A percentile compares a stretch with the other conserved stretches of the same genome.
phyloP scores from a whole-genome alignment of 1,140 invertebrate genomes.

The Drosophila hydei region DNA sequence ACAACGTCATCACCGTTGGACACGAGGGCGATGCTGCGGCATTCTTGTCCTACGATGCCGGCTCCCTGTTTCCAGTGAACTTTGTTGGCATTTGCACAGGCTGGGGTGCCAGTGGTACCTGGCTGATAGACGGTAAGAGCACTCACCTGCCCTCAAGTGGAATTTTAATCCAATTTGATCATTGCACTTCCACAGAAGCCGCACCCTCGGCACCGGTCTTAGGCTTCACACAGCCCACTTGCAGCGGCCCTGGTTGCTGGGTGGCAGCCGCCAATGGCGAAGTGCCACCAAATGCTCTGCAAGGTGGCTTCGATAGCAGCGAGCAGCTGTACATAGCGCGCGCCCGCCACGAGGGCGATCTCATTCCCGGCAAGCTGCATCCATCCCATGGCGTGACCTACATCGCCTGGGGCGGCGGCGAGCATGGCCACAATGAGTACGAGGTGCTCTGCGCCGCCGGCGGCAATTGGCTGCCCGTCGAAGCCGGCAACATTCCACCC shows the following conservation, averaged over 20 bases:
- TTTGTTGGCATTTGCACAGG: constrained; percentile 93
- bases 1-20: constrained; percentile 85
- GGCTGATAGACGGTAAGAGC: constrained; percentile 91
- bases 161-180: neutral
- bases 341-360: constrained; percentile 89
- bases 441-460: constrained; percentile 88
- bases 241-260: constrained; percentile 86
- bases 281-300: constrained; percentile 89
- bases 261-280: constrained; percentile 87
- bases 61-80: constrained; percentile 88
- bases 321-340: constrained; percentile 90
- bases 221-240: constrained; percentile 62
- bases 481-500: constrained; percentile 87
- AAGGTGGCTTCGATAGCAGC: constrained; percentile 89
- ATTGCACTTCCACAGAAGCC: constrained; percentile 32
- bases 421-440: constrained; percentile 90
- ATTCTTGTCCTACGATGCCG: constrained; percentile 89
- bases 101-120: constrained; percentile 92
- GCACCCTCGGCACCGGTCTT: constrained; percentile 58
- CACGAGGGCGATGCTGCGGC: constrained; percentile 86
- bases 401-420: constrained; percentile 90
- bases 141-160: no score
- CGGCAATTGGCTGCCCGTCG: constrained; percentile 87
- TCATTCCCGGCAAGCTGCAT: constrained; percentile 91
- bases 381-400: constrained; percentile 90